These are phyloP conservation scores for Rhingia campestris DNA, from an alignment of 2,888 invertebrate genomes.

Conservation along the genomic window DNA sequence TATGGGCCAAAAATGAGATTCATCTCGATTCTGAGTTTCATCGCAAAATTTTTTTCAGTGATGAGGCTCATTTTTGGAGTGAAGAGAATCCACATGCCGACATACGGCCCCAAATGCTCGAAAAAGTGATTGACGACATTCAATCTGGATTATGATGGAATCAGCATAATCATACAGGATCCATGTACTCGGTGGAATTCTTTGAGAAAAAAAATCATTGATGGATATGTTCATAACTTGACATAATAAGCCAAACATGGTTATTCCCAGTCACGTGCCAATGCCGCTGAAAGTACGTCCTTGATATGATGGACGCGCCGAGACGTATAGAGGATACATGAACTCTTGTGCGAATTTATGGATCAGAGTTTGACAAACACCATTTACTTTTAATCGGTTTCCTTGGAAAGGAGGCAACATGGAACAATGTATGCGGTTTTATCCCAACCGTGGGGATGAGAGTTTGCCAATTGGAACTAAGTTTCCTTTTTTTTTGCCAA, in stretches of 20 bases:
- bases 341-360: constrained; percentile 28
- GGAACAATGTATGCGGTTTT: too few relatives aligned
- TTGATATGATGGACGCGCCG: constrained; percentile 1
- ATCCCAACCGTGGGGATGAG: too few relatives aligned
- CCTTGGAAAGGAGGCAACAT: not conserved
- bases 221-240: constrained; percentile 44
- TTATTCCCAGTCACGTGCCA: constrained; percentile 43
- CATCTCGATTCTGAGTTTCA: too few relatives aligned
- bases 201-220: constrained; percentile 13
- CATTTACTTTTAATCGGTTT: constrained; percentile 14
- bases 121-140: constrained; percentile 47
- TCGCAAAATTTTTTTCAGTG: too few relatives aligned
- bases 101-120: too few relatives aligned
- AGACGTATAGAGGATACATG: not conserved
- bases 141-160: constrained; percentile 50
- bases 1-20: too few relatives aligned
- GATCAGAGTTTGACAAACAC: constrained; percentile 38
- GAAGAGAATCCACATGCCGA: too few relatives aligned
- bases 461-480: too few relatives aligned
- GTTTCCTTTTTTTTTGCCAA: too few relatives aligned
- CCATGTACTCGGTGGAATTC: constrained; percentile 17
- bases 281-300: not conserved
- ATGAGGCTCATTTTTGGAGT: too few relatives aligned
- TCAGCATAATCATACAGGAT: constrained; percentile 20
- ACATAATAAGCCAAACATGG: constrained; percentile 32